Evolutionary conservation across 2,888 invertebrate genomes (phyloP), one percentile per base, ranked within the genome.

Genomic region (Pardosa pseudoannulata): DNA sequence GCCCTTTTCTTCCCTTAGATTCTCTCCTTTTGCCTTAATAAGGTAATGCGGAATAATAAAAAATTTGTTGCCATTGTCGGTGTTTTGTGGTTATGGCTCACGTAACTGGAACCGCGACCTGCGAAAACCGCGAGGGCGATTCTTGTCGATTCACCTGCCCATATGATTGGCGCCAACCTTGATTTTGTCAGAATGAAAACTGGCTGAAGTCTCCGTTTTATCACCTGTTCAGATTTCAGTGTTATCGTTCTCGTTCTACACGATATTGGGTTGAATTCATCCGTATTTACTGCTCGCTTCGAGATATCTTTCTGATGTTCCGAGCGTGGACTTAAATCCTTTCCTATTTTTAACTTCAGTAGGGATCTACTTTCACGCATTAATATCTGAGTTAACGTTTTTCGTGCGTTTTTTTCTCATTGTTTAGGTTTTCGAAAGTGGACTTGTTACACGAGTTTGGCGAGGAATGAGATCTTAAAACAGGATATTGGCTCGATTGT

Each of bases 171-270:
- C 76, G 28, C 31, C 56, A 46, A 71, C 71, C 72, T 82, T 70
- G 41, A 71, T 36, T n/a, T 67, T 32, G 19, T 11, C 50, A 11
- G 16, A 9, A 1, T 31, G 19, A 32, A 19, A 68, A 16, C 16
- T 6, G 16, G 16, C 46, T 16, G 11, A 46, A 11, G 2, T 16
- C 13, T 16, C 16, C 13, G 62, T 70, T 36, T 28, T 70, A 70
- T 79, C 78, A 79, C 78, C 78, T 79, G 78, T 67, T 67, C 56
- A 23, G 32, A 27, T 41, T n/a, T 29, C 50, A n/a, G 50, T 73
- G 41, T 70, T 71, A 28, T 36, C 16, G 19, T 23, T 39, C 41
- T 27, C 28, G 72, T n/a, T n/a, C n/a, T n/a, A n/a, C n/a, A n/a
- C n/a, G n/a, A n/a, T n/a, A n/a, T n/a, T n/a, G n/a, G n/a, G n/a